Evolutionary conservation across 1,140 invertebrate species (phyloP).

Genomic region (Bombus waltoni): DNA sequence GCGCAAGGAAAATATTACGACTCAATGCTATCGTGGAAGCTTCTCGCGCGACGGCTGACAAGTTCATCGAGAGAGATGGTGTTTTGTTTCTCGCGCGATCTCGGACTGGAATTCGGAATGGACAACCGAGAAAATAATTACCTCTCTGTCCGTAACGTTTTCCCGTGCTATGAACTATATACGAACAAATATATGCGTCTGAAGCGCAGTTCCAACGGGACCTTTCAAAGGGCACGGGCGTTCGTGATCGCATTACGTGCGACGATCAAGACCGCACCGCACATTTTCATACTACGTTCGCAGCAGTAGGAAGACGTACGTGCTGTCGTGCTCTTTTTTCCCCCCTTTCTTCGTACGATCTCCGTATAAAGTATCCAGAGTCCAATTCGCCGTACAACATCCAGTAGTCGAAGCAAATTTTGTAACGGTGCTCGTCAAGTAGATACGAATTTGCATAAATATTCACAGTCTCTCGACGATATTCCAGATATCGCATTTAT

Average conservation of each 20-base stretch:
- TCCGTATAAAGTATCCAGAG: no score
- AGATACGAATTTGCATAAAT: neutral
- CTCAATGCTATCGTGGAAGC: neutral
- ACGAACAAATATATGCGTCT: no score
- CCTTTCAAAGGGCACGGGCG: no score
- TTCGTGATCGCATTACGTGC: no score
- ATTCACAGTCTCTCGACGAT: neutral
- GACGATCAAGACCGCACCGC: no score
- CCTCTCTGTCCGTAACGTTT: neutral
- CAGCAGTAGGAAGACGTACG: no score
- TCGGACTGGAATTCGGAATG: neutral
- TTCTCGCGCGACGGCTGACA: neutral
- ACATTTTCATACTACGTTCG: no score
- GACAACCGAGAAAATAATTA: neutral
- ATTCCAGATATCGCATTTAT: neutral
- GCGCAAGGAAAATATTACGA: neutral
- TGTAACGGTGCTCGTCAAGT: no score
- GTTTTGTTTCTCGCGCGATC: neutral
- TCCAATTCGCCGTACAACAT: neutral
- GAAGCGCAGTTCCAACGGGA: no score
- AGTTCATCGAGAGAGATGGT: neutral
- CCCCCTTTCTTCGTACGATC: no score
- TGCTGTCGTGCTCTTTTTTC: no score
- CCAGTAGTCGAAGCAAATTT: neutral
- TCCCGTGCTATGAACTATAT: no score